A percentile compares a stretch with the other conserved stretches of the same genome.
These are phyloP conservation scores for Mythimna vitellina DNA, from an alignment of 2,888 invertebrate species.

Conservation along the genomic window DNA sequence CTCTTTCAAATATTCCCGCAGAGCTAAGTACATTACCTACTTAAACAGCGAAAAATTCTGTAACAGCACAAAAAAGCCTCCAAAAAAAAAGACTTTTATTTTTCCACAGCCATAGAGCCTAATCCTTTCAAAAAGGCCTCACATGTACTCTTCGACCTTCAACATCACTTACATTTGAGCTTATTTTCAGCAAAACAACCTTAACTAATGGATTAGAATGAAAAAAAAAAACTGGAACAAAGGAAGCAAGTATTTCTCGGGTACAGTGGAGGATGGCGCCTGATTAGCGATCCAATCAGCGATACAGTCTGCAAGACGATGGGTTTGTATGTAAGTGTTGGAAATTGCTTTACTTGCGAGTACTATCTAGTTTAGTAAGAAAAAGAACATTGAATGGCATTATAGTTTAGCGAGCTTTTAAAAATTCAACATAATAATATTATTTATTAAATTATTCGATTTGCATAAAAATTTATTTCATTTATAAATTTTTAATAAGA, in stretches of 20 bases:
- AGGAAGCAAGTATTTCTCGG: constrained; percentile 10
- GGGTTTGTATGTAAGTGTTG: constrained; percentile 31
- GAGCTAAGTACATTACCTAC: background rate
- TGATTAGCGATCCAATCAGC: constrained; percentile 63
- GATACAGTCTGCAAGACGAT: constrained; percentile 38
- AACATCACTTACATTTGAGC: constrained; percentile 40
- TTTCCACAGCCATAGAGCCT: background rate
- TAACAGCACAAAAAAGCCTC: background rate
- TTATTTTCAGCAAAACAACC: constrained; percentile 47
- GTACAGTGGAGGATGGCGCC: constrained; percentile 3
- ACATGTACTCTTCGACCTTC: constrained; percentile 12
- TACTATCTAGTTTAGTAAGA: background rate
- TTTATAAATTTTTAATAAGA: too few species aligned
- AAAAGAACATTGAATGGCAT: background rate
- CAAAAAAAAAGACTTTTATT: background rate
- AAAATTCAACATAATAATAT: too few species aligned
- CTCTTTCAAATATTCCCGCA: background rate
- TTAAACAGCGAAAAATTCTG: background rate
- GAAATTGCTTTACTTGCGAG: constrained; percentile 43
- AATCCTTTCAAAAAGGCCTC: constrained; percentile 24
- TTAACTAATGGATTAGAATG: constrained; percentile 60
- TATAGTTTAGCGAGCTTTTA: too few species aligned
- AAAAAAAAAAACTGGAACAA: constrained; percentile 47
- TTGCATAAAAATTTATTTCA: too few species aligned
- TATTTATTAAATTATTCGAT: too few species aligned